Conservation (phyloP, 1,140 invertebrate genomes). For the Charaxes varanes region DNA sequence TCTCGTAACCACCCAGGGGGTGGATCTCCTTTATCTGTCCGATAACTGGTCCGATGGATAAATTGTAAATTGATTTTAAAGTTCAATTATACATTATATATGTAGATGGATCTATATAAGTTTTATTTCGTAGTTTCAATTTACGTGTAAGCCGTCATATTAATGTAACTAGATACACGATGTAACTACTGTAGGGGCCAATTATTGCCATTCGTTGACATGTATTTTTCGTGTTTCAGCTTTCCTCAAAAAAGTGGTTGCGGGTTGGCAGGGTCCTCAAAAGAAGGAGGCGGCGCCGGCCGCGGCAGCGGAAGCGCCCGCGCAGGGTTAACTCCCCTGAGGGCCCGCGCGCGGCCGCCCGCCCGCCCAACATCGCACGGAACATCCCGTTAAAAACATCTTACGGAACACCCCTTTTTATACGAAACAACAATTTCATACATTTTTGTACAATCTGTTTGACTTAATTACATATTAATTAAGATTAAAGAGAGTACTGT, state of each 20-base stretch:
- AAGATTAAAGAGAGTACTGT: constrained; percentile 65
- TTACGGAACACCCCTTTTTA: constrained; percentile 64
- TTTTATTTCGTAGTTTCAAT: no score
- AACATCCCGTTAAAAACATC: constrained; percentile 45
- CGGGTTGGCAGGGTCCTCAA: constrained; percentile 65
- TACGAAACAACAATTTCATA: constrained; percentile 48
- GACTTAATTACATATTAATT: constrained; percentile 66
- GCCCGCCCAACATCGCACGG: constrained; percentile 23
- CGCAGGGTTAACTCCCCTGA: constrained; percentile 35
- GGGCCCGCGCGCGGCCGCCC: constrained; percentile 20
- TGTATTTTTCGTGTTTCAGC: constrained; percentile 65
- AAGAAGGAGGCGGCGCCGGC: constrained; percentile 31
- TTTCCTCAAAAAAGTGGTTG: constrained; percentile 83
- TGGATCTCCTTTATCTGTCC: no score
- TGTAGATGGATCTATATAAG: no score
- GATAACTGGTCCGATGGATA: no score
- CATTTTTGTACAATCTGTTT: constrained; percentile 60
- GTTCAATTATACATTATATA: no score
- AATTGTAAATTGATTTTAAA: no score
- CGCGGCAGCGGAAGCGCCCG: constrained; percentile 46
- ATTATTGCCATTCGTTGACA: no score
- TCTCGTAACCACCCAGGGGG: no score
- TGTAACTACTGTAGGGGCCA: no score
- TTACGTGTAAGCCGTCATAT: no score
- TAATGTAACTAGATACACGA: no score